Conservation (phyloP, 1,140 invertebrate species). For the Calephelis nemesis region DNA sequence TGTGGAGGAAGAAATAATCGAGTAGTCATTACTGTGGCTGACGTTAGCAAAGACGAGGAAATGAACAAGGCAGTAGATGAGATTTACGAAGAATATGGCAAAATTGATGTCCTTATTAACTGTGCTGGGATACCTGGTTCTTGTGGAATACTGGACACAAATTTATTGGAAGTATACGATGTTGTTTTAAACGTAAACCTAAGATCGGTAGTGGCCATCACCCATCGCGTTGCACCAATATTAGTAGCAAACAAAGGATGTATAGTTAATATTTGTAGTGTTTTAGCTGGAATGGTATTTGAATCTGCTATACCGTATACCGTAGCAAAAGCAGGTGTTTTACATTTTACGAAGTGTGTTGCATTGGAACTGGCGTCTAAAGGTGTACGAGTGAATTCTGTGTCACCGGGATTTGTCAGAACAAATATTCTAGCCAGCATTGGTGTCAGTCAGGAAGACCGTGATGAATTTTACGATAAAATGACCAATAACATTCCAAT, state of each 20-base stretch:
- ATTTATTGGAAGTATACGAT: constrained; percentile 15
- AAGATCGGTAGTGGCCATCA: constrained; percentile 18
- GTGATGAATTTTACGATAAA: too few species aligned
- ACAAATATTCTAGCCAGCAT: too few species aligned
- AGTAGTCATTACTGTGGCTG: constrained; percentile 1
- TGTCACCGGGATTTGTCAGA: too few species aligned
- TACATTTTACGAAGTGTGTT: too few species aligned
- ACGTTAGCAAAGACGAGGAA: constrained; percentile 16
- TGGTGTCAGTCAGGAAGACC: too few species aligned
- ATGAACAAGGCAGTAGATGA: constrained; percentile 11
- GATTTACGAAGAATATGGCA: constrained; percentile 15
- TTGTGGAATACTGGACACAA: neutral
- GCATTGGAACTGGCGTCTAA: too few species aligned
- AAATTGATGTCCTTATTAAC: constrained; percentile 23
- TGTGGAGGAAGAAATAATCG: too few species aligned
- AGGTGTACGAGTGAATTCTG: too few species aligned
- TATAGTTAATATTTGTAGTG: constrained; percentile 24
- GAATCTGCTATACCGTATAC: constrained; percentile 20
- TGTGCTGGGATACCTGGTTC: constrained; percentile 16
- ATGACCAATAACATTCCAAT: too few species aligned
- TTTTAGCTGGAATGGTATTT: constrained; percentile 17
- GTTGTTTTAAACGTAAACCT: constrained; percentile 19
- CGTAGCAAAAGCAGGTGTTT: constrained; percentile 9
- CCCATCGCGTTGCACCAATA: constrained; percentile 7
- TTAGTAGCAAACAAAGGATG: constrained; percentile 28